Conservation (phyloP, 2,888 invertebrate genomes). For the Drosophila vallismaia region DNA sequence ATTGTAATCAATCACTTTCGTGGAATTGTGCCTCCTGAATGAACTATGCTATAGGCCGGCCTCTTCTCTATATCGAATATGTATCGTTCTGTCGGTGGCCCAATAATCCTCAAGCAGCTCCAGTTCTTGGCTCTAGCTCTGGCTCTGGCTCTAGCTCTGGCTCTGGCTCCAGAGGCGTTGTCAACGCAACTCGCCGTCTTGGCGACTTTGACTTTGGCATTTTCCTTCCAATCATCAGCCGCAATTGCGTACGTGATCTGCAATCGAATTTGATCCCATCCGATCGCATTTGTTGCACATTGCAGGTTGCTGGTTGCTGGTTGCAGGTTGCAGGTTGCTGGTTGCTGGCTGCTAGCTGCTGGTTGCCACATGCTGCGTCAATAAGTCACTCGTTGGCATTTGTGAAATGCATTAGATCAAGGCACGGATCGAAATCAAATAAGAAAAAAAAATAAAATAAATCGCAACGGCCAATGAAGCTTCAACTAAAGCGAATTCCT, state of each 20-base stretch:
- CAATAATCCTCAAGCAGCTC: constrained; percentile 26
- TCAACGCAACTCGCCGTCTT: constrained; percentile 43
- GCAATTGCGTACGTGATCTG: constrained; percentile 74
- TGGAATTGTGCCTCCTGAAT: constrained; percentile 59
- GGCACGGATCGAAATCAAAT: constrained; percentile 9
- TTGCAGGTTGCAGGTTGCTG: constrained; percentile 17
- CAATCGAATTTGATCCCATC: constrained; percentile 33
- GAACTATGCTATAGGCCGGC: constrained; percentile 31
- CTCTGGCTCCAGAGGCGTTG: constrained; percentile 53
- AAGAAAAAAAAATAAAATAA: constrained; percentile 1
- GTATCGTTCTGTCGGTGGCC: constrained; percentile 32
- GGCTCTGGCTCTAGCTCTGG: too few species aligned
- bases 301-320: constrained; percentile 14
- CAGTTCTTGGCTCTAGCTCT: constrained; percentile 12
- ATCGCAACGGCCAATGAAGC: constrained; percentile 13
- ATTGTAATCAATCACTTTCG: constrained; percentile 80
- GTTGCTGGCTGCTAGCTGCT: constrained; percentile 19
- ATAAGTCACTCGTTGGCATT: constrained; percentile 75
- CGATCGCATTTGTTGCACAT: constrained; percentile 2
- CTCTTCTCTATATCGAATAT: not conserved
- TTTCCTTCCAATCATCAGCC: constrained; percentile 70
- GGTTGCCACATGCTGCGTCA: constrained; percentile 67
- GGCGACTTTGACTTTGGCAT: constrained; percentile 37
- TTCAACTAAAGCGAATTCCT: constrained; percentile 24
- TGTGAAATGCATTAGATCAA: constrained; percentile 52